Evolutionary conservation across 2,888 invertebrate species (phyloP), one percentile per base, ranked within the genome.

Genomic region (Diabrotica balteata): DNA sequence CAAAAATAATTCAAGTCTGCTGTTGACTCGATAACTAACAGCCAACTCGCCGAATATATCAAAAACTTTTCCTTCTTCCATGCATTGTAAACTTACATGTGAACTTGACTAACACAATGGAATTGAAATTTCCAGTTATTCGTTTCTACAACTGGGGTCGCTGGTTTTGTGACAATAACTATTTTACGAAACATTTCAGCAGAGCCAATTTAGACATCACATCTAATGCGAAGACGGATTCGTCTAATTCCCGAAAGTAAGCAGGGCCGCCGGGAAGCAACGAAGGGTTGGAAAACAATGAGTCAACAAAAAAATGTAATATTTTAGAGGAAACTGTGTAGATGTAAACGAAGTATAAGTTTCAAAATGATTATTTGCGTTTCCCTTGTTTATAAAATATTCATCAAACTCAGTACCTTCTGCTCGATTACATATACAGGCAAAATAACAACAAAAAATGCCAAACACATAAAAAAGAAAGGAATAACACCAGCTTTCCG

Each of bases 171-270:
- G 51, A 50, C 63, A 63, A 73, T 78, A 77, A 75, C 69, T 78
- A 74, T 74, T 72, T 77, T 65, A 72, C 75, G 71, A 72, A 69
- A 76, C 78, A 77, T 77, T 78, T 76, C 76, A 69, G 70, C 75
- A 58, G 64, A 68, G 68, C 71, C 75, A 73, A 75, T 76, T 73
- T 62, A 52, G 67, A 73, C 67, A 75, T 75, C 72, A 57, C 63
- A 70, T 74, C 73, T 72, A 73, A 59, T 69, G 67, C 62, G 57
- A 68, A 68, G 65, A 66, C 65, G 49, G 52, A 61, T 53, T 49
- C 10, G 58, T 49, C 55, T 45, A 57, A 57, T 57, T 57, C 45
- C 32, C 55, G 44, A 44, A 45, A 57, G 55, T 57, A 57, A 57
- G 44, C 44, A 57, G 45, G 6, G 55, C 9, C 45, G 45, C 54